A percentile compares a stretch with the other conserved stretches of the same genome.
Evolutionary conservation across 2,113 vertebrate species (phyloP).

Genomic region (Gallinago jamesoni): DNA sequence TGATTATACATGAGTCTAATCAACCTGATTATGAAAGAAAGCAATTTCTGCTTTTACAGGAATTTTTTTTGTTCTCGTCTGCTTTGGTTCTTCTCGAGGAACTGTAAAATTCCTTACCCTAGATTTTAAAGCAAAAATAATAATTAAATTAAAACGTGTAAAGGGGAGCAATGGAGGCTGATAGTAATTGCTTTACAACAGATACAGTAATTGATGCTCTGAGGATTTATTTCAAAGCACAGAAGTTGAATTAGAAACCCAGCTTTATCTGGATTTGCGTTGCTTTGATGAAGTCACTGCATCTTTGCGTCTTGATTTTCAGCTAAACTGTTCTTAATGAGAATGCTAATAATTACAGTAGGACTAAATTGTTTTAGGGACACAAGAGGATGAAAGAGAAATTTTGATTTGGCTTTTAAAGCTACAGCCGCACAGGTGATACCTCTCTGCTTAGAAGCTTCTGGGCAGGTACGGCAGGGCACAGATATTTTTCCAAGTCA

Average conservation of each 20-base stretch:
- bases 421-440: neutral
- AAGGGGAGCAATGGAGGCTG: slow-evolving; percentile 23
- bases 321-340: slow-evolving; percentile 70
- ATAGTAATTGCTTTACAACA: slow-evolving; percentile 69
- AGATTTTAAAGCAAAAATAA: slow-evolving; percentile 53
- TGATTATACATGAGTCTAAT: slow-evolving; percentile 59
- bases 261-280: slow-evolving; percentile 53
- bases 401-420: slow-evolving; percentile 31
- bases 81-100: neutral
- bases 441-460: neutral
- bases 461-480: neutral
- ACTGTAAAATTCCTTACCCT: neutral
- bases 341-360: slow-evolving; percentile 68
- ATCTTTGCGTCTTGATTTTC: slow-evolving; percentile 43
- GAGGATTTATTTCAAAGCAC: slow-evolving; percentile 71
- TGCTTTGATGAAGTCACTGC: slow-evolving; percentile 60
- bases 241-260: slow-evolving; percentile 57
- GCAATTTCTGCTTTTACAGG: slow-evolving; percentile 21
- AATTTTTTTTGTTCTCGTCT: neutral
- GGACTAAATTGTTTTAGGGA: slow-evolving; percentile 30
- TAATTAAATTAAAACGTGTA: slow-evolving; percentile 67
- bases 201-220: slow-evolving; percentile 65
- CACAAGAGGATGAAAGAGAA: slow-evolving; percentile 23
- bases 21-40: slow-evolving; percentile 57
- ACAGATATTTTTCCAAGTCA: neutral